Conservation (phyloP, 2,888 invertebrate genomes). For the Drosophila buzzatii region DNA sequence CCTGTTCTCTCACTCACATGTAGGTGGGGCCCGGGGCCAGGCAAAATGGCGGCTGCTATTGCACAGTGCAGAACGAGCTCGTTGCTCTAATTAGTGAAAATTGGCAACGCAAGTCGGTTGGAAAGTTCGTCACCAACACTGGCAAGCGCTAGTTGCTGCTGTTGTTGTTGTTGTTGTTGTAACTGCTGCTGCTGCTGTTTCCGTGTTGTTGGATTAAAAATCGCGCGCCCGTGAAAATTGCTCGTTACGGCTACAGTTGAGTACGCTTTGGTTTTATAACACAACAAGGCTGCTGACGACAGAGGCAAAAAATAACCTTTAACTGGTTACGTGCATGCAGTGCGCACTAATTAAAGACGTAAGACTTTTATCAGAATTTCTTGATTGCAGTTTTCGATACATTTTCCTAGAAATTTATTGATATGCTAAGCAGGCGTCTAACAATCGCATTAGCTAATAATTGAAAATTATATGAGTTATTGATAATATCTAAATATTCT, state of each 20-base stretch:
- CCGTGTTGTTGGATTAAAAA: constrained; percentile 79
- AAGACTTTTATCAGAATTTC: not conserved
- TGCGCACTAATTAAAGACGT: constrained; percentile 32
- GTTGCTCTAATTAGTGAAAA: constrained; percentile 75
- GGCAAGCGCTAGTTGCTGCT: constrained; percentile 1
- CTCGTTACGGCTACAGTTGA: constrained; percentile 58
- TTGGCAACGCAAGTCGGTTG: constrained; percentile 78
- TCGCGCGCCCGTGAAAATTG: constrained; percentile 76
- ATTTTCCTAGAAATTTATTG: not conserved
- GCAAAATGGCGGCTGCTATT: constrained; percentile 76
- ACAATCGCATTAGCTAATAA: not conserved
- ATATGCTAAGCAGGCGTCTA: not conserved
- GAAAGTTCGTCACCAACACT: constrained; percentile 71
- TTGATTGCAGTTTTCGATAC: not conserved
- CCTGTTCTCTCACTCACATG: not conserved
- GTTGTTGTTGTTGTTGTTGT: constrained; percentile 43
- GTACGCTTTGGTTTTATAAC: constrained; percentile 36
- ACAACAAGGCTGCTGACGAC: constrained; percentile 17
- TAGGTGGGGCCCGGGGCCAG: constrained; percentile 47
- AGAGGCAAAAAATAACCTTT: constrained; percentile 19
- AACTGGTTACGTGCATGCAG: constrained; percentile 20
- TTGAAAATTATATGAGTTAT: not conserved
- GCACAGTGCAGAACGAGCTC: constrained; percentile 35
- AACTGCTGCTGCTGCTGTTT: constrained; percentile 51
- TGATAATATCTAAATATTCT: not conserved